Percentiles rank a stretch among this genome's conserved stretches.
phyloP scores from a whole-genome alignment of 2,113 vertebrate species.

The Protobothrops flavoviridis region DNA sequence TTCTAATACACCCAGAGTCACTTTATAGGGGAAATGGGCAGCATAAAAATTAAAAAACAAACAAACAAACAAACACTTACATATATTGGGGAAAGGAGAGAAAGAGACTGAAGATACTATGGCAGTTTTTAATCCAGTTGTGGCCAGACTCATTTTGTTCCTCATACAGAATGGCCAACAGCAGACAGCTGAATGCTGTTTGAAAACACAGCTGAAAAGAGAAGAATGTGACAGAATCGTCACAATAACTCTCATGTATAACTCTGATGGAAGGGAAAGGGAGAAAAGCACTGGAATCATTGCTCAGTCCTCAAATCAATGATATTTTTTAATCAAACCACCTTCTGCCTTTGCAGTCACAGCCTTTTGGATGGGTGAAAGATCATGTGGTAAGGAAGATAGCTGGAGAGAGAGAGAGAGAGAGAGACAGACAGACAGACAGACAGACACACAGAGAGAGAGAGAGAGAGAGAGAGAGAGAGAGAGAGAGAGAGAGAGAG shows the following conservation, averaged over 20 bases:
- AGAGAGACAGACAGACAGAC: not conserved
- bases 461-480: not conserved
- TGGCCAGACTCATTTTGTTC: not conserved
- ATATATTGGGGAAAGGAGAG: too few species aligned
- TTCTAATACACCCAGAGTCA: not conserved
- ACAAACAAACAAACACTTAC: too few species aligned
- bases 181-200: not conserved
- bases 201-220: not conserved
- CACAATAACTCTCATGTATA: not conserved
- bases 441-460: not conserved
- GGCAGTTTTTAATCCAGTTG: not conserved
- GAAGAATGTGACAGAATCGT: not conserved
- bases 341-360: not conserved
- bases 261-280: not conserved
- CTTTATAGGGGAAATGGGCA: too few species aligned
- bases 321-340: not conserved
- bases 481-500: not conserved
- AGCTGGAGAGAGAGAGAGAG: not conserved
- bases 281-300: not conserved
- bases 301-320: not conserved
- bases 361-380: not conserved
- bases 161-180: not conserved
- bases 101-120: too few species aligned
- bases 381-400: not conserved
- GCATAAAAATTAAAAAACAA: too few species aligned